phyloP scores from a whole-genome alignment of 2,113 vertebrate genomes.

The Oenanthe oenanthe region DNA sequence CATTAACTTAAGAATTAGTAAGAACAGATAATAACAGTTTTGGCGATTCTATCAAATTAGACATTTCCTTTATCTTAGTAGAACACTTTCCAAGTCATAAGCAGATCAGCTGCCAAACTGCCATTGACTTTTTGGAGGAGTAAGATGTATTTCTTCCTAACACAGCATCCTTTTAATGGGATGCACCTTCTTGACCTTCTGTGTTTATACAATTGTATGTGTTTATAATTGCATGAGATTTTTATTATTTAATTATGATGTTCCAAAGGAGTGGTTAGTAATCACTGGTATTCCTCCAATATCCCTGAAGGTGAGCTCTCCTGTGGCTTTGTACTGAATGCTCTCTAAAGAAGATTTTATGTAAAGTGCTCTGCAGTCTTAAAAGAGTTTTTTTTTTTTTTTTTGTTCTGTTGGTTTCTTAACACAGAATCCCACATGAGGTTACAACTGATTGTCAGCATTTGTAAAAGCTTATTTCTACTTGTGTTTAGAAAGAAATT shows the following conservation, averaged over 20 bases:
- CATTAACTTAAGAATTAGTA: not conserved
- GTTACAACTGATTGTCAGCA: not conserved
- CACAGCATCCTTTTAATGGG: not conserved
- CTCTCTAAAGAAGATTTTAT: not conserved
- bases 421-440: not conserved
- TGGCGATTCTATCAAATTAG: not conserved
- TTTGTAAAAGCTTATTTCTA: not conserved
- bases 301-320: not conserved
- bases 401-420: not conserved
- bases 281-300: not conserved
- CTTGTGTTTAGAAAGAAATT: not conserved
- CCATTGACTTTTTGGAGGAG: not conserved
- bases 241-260: not conserved
- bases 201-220: not conserved
- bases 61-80: not conserved
- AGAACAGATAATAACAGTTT: not conserved
- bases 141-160: not conserved
- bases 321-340: not conserved
- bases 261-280: not conserved
- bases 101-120: not conserved
- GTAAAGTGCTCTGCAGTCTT: not conserved
- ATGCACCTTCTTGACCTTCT: not conserved
- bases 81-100: not conserved
- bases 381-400: accelerated
- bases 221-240: not conserved